Conservation (phyloP, 37 sponge, comb jelly and placozoan genomes). For the Petrosia ficiformis region DNA sequence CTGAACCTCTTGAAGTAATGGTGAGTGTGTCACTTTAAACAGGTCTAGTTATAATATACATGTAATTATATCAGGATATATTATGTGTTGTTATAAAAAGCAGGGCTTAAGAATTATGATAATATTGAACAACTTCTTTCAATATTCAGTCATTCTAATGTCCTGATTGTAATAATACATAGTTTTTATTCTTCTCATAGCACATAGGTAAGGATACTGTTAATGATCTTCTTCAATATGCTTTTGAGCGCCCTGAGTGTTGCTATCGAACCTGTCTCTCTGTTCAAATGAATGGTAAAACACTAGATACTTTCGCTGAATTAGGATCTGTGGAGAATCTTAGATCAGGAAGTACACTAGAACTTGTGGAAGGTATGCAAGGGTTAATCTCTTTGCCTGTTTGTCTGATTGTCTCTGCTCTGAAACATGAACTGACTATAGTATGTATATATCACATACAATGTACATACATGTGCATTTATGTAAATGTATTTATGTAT, state of each 20-base stretch:
- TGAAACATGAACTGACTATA: background rate
- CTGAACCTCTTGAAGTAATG: slow-evolving; percentile 48
- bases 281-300: slow-evolving; percentile 61
- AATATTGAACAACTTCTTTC: too few relatives aligned
- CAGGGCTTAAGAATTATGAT: too few relatives aligned
- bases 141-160: too few relatives aligned
- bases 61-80: background rate
- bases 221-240: slow-evolving; percentile 79
- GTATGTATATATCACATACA: too few relatives aligned
- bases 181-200: slow-evolving; percentile 27
- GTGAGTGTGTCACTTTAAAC: too few relatives aligned
- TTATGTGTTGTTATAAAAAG: too few relatives aligned
- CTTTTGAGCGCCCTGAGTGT: slow-evolving; percentile 79
- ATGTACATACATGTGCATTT: too few relatives aligned
- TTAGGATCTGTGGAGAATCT: slow-evolving; percentile 65
- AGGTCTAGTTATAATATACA: background rate
- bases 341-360: slow-evolving; percentile 52
- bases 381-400: too few relatives aligned
- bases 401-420: background rate
- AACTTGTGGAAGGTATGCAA: slow-evolving; percentile 86
- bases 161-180: background rate
- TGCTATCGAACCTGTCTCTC: slow-evolving; percentile 89
- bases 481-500: too few relatives aligned
- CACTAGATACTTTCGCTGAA: slow-evolving; percentile 78
- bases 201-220: slow-evolving; percentile 70